Evolutionary conservation across 2,888 invertebrate genomes (phyloP), one percentile per base, ranked within the genome.

Genomic region (Timandra comae): DNA sequence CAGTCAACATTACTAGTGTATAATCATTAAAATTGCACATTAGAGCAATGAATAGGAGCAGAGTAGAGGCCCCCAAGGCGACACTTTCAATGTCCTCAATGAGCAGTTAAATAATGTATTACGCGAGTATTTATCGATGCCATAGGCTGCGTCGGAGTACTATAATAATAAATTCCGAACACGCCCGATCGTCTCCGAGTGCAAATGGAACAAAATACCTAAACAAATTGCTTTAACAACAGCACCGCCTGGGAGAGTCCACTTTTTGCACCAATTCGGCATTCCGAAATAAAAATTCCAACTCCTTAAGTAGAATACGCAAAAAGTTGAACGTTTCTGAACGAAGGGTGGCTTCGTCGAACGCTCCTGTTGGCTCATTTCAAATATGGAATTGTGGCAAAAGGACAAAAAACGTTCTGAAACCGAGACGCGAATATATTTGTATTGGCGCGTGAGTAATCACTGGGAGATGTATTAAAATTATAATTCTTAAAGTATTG

Each of bases 221-320:
- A 81, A 84, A 81, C 85, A 84, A 85, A 84, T 85, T 84, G 80
- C 76, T 44, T 49, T 56, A 54, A 57, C 56, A 52, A 41, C 38
- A 41, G 46, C 29, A 35, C 36, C 55, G 48, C 61, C 67, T 77
- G 78, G 64, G 81, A 77, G 68, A 65, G 70, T 59, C 67, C 49
- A 60, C 68, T 85, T 85, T 85, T 85, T 85, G 85, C 75, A 80
- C 84, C 75, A 84, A 85, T 85, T 85, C 85, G 84, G 84, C 84
- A 85, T 85, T 73, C 85, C 85, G 78, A 82, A 84, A 85, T 85
- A 84, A 85, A 85, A 74, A 85, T 85, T 74, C 84, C 84, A 56
- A 64, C 76, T 76, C 82, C 80, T 71, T 81, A 75, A 65, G 66
- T 53, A 68, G 68, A 56, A 33, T 32, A 38, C 39, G 56, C 66